Evolutionary conservation across 2,888 invertebrate genomes (phyloP).

Genomic region (Reticulitermes lucifugus): DNA sequence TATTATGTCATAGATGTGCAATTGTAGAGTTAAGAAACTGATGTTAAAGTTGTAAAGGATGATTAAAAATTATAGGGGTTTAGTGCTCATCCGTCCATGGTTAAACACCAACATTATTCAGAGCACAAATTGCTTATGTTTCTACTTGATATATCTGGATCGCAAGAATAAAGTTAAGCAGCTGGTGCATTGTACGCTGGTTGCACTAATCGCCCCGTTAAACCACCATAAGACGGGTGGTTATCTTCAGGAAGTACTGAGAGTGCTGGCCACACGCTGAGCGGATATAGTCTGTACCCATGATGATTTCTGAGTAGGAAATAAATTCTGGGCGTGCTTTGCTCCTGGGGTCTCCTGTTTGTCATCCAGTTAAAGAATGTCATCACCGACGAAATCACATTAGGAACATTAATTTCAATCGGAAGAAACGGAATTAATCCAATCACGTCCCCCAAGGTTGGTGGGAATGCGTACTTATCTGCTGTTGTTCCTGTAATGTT

Average conservation of each 20-base stretch:
- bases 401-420: constrained; percentile 73
- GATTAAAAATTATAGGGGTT: too few relatives aligned
- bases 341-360: constrained; percentile 1
- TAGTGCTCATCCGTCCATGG: too few relatives aligned
- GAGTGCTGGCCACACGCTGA: too few relatives aligned
- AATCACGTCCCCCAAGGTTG: constrained; percentile 64
- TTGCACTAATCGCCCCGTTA: background rate
- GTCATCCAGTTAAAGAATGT: constrained; percentile 48
- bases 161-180: too few relatives aligned
- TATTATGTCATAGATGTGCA: too few relatives aligned
- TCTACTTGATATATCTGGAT: too few relatives aligned
- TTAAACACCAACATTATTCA: too few relatives aligned
- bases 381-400: constrained; percentile 63
- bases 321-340: background rate
- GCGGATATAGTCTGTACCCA: too few relatives aligned
- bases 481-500: background rate
- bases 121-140: too few relatives aligned
- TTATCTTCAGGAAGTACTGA: too few relatives aligned
- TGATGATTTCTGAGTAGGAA: background rate
- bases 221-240: background rate
- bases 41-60: too few relatives aligned
- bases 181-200: background rate
- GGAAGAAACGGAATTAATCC: constrained; percentile 70
- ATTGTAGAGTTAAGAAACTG: too few relatives aligned
- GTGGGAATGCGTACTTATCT: background rate